Evolutionary conservation across 2,888 invertebrate genomes (phyloP), one percentile per base, ranked within the genome.

Genomic region (Tetragnatha montana): DNA sequence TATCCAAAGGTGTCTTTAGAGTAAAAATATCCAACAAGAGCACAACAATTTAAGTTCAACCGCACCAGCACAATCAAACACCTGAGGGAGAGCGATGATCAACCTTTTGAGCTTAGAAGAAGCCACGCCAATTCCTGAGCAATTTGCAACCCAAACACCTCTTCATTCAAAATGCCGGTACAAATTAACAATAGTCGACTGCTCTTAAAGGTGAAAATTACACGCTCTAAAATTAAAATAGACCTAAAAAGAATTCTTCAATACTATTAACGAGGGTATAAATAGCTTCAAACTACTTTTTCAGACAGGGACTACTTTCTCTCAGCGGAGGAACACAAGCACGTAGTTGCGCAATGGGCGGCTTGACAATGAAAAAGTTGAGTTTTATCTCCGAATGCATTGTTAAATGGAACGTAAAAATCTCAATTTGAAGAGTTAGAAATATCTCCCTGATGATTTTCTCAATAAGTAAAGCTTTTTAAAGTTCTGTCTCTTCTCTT

Each of bases 81-180:
- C 70, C 75, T 75, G 7, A 8, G 51, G 47, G 4, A 73, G 47
- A 75, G 81, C 82, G 35, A 22, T 73, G 73, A 69, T 60, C 81
- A 87, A 68, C 81, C 22, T 21, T 51, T 79, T 60, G 60, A 60
- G 60, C 35, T 60, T 47, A 81, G 73, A 68, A 51, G 12, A 17
- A 76, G 87, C 87, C 87, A 88, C 87, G 82, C 87, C 87, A 88
- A 88, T 82, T 86, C 71, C 49, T 35, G 69, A 19, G 78, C 82
- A 75, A 76, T 78, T 88, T 71, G 71, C 88, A 60, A 69, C 81
- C 51, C 88, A 78, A 68, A 75, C 74, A 70, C 75, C 73, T 76
- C 60, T 82, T 78, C 78, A 76, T 88, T 88, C 78, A 88, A 88
- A 88, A 88, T 82, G 88, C 88, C 88, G 88, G 88, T 88, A 71